These are phyloP conservation scores for Phrynocephalus guinanensis DNA, from an alignment of 2,797 vertebrate species.

Conservation along the genomic window DNA sequence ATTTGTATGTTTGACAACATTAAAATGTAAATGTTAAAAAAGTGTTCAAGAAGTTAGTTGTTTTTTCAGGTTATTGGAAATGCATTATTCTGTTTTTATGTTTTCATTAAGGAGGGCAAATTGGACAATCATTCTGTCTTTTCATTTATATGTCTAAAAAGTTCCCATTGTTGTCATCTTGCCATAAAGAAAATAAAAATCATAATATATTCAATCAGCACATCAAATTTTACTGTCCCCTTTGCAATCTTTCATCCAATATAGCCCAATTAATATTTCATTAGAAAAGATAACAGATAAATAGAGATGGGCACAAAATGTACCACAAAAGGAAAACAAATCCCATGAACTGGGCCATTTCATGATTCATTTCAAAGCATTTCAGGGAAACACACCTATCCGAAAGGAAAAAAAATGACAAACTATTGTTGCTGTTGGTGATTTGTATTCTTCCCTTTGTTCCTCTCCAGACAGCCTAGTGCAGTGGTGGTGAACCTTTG, in stretches of 20 bases:
- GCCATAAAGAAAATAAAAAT: conserved; percentile 4
- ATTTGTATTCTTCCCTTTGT: no score
- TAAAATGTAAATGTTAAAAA: conserved; percentile 66
- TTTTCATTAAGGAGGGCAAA: conserved; percentile 40
- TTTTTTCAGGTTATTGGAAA: conserved; percentile 49
- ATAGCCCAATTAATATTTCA: conserved; percentile 22
- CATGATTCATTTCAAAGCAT: no score
- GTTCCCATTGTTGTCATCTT: background rate
- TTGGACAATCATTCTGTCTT: background rate
- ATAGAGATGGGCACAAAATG: no score
- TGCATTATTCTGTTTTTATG: conserved; percentile 36
- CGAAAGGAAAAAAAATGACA: no score
- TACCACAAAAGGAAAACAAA: no score
- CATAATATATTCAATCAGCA: conserved; percentile 18
- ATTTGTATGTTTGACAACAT: conserved; percentile 54
- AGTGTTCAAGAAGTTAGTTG: conserved; percentile 40
- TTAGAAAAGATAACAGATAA: conserved; percentile 1
- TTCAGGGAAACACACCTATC: no score
- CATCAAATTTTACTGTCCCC: conserved; percentile 7
- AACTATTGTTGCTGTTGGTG: no score
- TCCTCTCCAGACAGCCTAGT: no score
- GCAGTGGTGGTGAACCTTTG: no score
- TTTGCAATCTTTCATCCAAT: background rate
- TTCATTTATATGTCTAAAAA: conserved; percentile 2
- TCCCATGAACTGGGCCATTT: no score